These are phyloP conservation scores for Anastatus disparis DNA, from an alignment of 1,140 invertebrate genomes.

Conservation along the genomic window DNA sequence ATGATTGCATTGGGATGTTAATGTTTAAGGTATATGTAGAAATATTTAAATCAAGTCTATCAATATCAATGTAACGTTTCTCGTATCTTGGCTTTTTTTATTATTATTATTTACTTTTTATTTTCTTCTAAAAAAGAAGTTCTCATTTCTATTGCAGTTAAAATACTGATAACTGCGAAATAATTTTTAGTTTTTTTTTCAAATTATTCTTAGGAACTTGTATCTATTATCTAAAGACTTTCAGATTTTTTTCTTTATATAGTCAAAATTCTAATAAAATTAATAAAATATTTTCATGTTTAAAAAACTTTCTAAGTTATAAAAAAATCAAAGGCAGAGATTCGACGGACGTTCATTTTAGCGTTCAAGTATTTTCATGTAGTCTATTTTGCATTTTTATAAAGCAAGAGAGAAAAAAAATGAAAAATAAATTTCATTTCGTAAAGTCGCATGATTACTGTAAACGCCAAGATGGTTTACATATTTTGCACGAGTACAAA, in stretches of 20 bases:
- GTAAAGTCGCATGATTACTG: no score
- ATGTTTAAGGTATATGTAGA: background rate
- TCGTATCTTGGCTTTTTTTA: no score
- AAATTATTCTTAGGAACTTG: constrained; percentile 35
- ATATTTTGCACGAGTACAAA: constrained; percentile 29
- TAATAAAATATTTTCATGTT: background rate
- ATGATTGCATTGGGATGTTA: constrained; percentile 13
- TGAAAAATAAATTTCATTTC: background rate
- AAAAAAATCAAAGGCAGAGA: constrained; percentile 27
- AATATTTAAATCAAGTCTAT: constrained; percentile 15
- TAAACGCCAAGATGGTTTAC: background rate
- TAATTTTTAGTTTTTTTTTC: no score
- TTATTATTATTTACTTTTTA: background rate
- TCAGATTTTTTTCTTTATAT: constrained; percentile 3
- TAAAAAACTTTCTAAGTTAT: background rate
- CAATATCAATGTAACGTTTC: background rate
- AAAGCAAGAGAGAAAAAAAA: background rate
- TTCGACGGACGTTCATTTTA: constrained; percentile 11
- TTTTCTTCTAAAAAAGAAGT: constrained; percentile 15
- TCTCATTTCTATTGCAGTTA: background rate
- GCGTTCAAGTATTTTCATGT: background rate
- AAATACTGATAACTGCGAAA: background rate
- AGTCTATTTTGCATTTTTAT: background rate
- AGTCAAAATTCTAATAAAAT: constrained; percentile 8
- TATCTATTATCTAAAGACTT: constrained; percentile 29